These are phyloP conservation scores for Leptopilina drosophilae DNA, from an alignment of 2,888 invertebrate genomes.

Conservation along the genomic window DNA sequence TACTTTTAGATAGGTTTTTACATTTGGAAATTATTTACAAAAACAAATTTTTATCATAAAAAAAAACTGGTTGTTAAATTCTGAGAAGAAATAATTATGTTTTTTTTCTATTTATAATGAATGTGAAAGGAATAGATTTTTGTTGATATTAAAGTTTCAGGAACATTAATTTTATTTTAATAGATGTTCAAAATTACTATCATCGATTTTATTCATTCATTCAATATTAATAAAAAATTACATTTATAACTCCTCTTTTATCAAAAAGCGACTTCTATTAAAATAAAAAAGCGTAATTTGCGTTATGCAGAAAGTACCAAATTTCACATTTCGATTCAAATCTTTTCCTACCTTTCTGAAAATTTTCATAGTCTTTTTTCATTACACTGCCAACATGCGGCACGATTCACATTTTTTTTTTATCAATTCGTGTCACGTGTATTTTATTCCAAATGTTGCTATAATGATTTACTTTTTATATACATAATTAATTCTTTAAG, in stretches of 20 bases:
- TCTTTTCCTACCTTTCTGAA: neutral
- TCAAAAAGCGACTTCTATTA: conserved; percentile 55
- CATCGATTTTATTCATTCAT: no score
- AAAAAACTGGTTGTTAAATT: no score
- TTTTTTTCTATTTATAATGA: no score
- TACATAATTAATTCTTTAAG: neutral
- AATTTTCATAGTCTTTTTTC: conserved; percentile 28
- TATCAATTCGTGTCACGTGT: neutral
- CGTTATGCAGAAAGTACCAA: conserved; percentile 3
- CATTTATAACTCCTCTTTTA: conserved; percentile 45
- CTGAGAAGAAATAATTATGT: no score
- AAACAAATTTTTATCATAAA: neutral
- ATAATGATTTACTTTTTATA: neutral
- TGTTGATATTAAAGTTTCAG: no score
- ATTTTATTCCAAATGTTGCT: conserved; percentile 3
- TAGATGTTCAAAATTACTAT: no score
- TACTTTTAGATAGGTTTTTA: neutral
- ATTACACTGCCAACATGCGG: conserved; percentile 53
- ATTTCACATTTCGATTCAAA: neutral
- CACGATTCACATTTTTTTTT: conserved; percentile 24
- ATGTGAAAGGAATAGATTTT: no score
- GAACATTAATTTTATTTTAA: no score
- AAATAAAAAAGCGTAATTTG: conserved; percentile 50
- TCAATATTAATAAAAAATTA: no score
- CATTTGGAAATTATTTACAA: neutral